Conservation (phyloP, 2,888 invertebrate species). For the Panorpa germanica region DNA sequence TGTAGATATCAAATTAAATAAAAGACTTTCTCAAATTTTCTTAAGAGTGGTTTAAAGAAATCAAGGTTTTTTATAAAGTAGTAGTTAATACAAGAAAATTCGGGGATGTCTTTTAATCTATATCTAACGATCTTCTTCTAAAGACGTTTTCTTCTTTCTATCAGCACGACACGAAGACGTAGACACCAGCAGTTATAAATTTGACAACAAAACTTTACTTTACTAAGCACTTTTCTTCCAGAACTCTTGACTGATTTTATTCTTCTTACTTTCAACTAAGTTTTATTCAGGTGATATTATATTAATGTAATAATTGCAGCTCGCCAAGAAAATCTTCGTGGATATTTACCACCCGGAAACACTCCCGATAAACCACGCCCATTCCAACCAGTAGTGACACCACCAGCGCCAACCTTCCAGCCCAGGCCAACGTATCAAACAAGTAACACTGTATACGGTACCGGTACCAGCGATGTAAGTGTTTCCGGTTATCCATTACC, state of each 20-base stretch:
- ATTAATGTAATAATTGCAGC: constrained; percentile 27
- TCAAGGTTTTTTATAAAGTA: too few species aligned
- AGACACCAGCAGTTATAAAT: constrained; percentile 9
- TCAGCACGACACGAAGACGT: constrained; percentile 9
- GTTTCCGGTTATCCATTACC: constrained; percentile 15
- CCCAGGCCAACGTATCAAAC: constrained; percentile 23
- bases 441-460: neutral
- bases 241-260: too few species aligned
- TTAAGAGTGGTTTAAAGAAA: neutral
- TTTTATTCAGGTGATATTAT: constrained; percentile 11
- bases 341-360: constrained; percentile 37
- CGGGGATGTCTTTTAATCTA: constrained; percentile 12
- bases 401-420: constrained; percentile 16
- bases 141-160: neutral
- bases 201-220: too few species aligned
- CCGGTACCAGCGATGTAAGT: constrained; percentile 18
- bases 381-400: constrained; percentile 31
- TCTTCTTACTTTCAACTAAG: too few species aligned
- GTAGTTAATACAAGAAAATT: too few species aligned
- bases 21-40: neutral
- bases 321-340: constrained; percentile 35
- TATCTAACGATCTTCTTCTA: neutral
- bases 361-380: constrained; percentile 50
- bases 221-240: too few species aligned
- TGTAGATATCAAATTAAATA: neutral